Evolutionary conservation across 2,888 invertebrate genomes (phyloP).

Genomic region (Campoletis raptor): DNA sequence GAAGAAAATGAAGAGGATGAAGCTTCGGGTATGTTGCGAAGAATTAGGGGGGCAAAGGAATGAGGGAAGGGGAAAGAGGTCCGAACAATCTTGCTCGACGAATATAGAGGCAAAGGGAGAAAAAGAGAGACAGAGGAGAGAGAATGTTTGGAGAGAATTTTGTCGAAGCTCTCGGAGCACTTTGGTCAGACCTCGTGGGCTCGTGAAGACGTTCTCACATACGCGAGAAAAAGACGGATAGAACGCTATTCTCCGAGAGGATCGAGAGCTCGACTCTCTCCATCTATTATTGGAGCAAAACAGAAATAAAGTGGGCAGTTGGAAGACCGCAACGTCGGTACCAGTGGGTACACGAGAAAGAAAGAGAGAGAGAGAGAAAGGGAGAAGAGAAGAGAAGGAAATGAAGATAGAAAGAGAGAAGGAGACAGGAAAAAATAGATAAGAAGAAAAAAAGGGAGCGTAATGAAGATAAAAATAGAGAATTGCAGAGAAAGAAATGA

Average conservation of each 20-base stretch:
- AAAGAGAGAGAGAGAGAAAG: conserved; percentile 9
- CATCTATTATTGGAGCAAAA: conserved; percentile 80
- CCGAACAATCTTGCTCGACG: conserved; percentile 29
- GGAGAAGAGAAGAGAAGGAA: not conserved
- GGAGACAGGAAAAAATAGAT: not conserved
- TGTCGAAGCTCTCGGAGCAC: conserved; percentile 21
- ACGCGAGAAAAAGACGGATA: conserved; percentile 39
- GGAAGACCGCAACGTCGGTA: conserved; percentile 50
- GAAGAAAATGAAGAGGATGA: conserved; percentile 8
- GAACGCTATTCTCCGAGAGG: conserved; percentile 56
- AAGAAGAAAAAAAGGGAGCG: not conserved
- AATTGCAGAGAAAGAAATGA: not conserved
- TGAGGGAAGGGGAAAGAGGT: conserved; percentile 26
- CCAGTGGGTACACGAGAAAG: conserved; percentile 10
- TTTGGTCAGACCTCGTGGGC: conserved; percentile 14
- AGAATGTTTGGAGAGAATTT: conserved; percentile 34
- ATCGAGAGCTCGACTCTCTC: conserved; percentile 66
- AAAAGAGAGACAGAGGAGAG: conserved; percentile 16
- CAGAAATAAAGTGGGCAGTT: conserved; percentile 79
- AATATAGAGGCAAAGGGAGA: conserved; percentile 20
- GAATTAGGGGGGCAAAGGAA: conserved; percentile 31
- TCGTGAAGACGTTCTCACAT: conserved; percentile 23
- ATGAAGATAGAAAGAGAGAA: conserved; percentile 9
- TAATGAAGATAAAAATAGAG: not conserved
- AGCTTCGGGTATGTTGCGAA: not conserved